phyloP scores from a whole-genome alignment of 1,140 invertebrate genomes.

The Idris sp. region DNA sequence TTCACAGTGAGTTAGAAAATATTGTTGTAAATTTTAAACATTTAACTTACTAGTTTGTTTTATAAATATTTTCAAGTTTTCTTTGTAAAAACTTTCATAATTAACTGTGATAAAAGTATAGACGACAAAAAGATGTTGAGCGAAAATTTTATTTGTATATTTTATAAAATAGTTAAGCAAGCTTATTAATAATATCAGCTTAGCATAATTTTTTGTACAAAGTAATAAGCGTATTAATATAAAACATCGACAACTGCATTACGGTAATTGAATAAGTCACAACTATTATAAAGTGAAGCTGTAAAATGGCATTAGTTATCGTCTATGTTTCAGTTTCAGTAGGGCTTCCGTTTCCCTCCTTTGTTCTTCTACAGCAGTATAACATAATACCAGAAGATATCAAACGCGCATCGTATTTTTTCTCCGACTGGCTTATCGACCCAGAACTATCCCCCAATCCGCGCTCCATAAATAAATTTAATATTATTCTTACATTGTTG shows the following conservation, averaged over 20 bases:
- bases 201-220: slow-evolving; percentile 1
- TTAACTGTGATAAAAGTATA: too few species aligned
- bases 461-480: slow-evolving; percentile 64
- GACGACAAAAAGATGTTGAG: too few species aligned
- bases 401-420: slow-evolving; percentile 57
- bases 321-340: slow-evolving; percentile 58
- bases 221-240: slow-evolving; percentile 22
- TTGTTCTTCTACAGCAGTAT: slow-evolving; percentile 55
- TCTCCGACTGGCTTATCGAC: slow-evolving; percentile 56
- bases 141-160: too few species aligned
- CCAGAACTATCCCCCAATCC: slow-evolving; percentile 57
- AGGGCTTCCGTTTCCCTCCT: slow-evolving; percentile 64
- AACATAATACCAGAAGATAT: slow-evolving; percentile 66
- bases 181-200: background rate
- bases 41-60: too few species aligned
- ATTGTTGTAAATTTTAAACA: too few species aligned
- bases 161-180: too few species aligned
- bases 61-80: too few species aligned
- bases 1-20: too few species aligned
- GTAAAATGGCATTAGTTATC: slow-evolving; percentile 62
- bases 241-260: slow-evolving; percentile 10
- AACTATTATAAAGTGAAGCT: slow-evolving; percentile 63
- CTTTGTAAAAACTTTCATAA: too few species aligned
- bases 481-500: slow-evolving; percentile 65
- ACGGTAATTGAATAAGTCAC: slow-evolving; percentile 42